A percentile compares a stretch with the other conserved stretches of the same genome.
phyloP scores from a whole-genome alignment of 1,140 invertebrate genomes.

The Orchesella cincta region DNA sequence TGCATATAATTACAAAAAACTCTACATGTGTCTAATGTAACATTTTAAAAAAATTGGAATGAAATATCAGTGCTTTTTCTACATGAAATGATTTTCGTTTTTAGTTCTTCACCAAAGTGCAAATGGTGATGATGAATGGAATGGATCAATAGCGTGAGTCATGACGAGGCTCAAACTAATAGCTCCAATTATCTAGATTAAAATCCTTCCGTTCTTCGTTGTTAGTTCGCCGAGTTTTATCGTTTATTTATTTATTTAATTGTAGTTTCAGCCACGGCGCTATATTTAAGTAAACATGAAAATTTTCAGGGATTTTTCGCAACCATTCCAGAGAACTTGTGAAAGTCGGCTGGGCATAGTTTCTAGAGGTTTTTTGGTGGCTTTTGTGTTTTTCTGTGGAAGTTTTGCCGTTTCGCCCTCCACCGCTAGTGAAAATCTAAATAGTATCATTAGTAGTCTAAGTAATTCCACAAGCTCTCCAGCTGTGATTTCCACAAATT shows the following conservation, averaged over 20 bases:
- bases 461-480: neutral
- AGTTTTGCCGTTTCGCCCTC: neutral
- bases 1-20: too few relatives aligned
- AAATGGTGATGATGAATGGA: slow-evolving; percentile 1
- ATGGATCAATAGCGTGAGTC: neutral
- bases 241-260: neutral
- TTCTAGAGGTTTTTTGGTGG: neutral
- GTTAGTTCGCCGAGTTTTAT: too few relatives aligned
- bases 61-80: neutral
- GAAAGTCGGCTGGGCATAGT: neutral
- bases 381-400: neutral
- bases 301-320: neutral
- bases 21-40: too few relatives aligned
- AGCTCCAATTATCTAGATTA: neutral
- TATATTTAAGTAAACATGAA: slow-evolving; percentile 6
- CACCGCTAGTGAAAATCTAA: neutral
- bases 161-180: neutral
- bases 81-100: neutral
- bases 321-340: neutral
- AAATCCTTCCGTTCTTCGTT: too few relatives aligned
- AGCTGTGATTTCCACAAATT: neutral
- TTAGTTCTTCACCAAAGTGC: slow-evolving; percentile 9
- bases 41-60: neutral
- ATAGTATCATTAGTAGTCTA: neutral
- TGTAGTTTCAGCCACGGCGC: too few relatives aligned